A percentile compares a stretch with the other conserved stretches of the same genome.
Conservation (phyloP, 2,797 vertebrate species). For the Pseudotriccus pelzelni region DNA sequence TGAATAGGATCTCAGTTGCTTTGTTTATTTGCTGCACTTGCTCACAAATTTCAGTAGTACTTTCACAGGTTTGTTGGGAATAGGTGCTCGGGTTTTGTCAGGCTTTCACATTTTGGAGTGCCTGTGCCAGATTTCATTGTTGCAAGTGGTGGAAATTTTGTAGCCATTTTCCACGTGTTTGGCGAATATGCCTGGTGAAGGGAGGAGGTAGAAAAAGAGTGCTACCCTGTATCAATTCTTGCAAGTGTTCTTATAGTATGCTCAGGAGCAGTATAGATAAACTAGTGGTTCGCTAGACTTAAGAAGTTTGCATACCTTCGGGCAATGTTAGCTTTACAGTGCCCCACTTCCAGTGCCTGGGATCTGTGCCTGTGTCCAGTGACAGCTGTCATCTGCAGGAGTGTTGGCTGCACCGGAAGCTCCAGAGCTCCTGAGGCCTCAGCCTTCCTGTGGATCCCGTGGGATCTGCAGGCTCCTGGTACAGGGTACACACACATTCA, state of each 20-base stretch:
- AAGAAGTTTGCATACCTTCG: neutral
- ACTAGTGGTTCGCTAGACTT: neutral
- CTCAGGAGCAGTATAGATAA: neutral
- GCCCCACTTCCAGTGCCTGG: neutral
- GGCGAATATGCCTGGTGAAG: neutral
- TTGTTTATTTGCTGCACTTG: neutral
- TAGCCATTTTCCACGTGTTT: neutral
- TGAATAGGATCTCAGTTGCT: neutral
- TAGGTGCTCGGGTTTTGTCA: neutral
- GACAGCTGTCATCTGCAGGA: slow-evolving; percentile 52
- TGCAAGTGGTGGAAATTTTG: neutral
- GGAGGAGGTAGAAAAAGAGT: neutral
- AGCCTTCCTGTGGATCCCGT: neutral
- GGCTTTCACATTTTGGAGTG: neutral
- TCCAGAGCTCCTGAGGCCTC: neutral
- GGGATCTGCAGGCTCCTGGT: neutral
- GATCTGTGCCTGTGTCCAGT: neutral
- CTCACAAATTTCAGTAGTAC: neutral
- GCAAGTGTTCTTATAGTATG: neutral
- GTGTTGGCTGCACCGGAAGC: neutral
- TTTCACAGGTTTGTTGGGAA: neutral
- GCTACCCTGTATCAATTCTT: neutral
- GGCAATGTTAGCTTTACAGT: neutral
- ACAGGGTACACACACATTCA: neutral
- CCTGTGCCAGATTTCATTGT: neutral